phyloP scores from a whole-genome alignment of 1,140 invertebrate species.

The Drosophila carrolli region DNA sequence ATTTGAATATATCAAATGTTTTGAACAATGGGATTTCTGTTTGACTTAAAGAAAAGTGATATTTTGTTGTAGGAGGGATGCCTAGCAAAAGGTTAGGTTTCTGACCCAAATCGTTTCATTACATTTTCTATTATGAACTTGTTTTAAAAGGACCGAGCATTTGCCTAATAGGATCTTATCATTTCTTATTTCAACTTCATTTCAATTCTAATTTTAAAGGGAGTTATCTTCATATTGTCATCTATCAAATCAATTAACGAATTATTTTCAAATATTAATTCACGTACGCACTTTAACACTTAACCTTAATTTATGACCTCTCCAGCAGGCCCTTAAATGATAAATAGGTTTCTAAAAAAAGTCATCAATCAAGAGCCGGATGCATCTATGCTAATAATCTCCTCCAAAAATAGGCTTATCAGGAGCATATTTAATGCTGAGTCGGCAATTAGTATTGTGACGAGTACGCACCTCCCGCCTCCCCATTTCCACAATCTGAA shows the following conservation, averaged over 20 bases:
- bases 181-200: too few species aligned
- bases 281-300: not conserved
- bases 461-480: not conserved
- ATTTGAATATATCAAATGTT: not conserved
- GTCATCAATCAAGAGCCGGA: conserved; percentile 26
- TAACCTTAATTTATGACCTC: not conserved
- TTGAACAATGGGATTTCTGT: too few species aligned
- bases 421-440: conserved; percentile 39
- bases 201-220: too few species aligned
- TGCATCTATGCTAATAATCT: conserved; percentile 48
- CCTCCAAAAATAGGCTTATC: conserved; percentile 26
- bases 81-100: too few species aligned
- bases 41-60: too few species aligned
- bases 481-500: conserved; percentile 17
- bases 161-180: too few species aligned
- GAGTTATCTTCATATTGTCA: too few species aligned
- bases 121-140: too few species aligned
- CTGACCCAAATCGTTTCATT: too few species aligned
- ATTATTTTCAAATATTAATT: not conserved
- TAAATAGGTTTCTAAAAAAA: conserved; percentile 16
- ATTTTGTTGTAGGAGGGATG: too few species aligned
- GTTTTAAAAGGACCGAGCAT: too few species aligned
- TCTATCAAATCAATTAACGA: too few species aligned
- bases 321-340: not conserved
- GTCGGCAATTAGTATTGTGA: conserved; percentile 41